Evolutionary conservation across 2,888 invertebrate species (phyloP).

Genomic region (Deroplatys truncata): DNA sequence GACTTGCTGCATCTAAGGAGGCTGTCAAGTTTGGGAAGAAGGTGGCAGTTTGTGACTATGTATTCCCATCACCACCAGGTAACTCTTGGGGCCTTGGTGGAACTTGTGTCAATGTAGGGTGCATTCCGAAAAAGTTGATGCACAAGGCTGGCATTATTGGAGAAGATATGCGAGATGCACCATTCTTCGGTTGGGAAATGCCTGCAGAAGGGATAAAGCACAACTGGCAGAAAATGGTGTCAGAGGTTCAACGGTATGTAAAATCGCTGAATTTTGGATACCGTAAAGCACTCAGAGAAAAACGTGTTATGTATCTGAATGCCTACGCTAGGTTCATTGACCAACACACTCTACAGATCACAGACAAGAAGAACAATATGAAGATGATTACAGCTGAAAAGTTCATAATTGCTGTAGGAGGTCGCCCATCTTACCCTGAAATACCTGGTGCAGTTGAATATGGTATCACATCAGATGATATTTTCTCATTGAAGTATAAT

Average conservation of each 20-base stretch:
- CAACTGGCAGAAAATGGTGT: slow-evolving; percentile 50
- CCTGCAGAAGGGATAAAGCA: slow-evolving; percentile 36
- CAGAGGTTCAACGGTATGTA: slow-evolving; percentile 49
- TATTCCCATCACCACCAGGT: slow-evolving; percentile 78
- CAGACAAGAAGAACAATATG: slow-evolving; percentile 41
- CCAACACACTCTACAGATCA: slow-evolving; percentile 41
- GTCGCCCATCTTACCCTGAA: slow-evolving; percentile 48
- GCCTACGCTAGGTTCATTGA: slow-evolving; percentile 48
- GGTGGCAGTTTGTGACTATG: slow-evolving; percentile 82
- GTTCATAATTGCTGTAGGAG: slow-evolving; percentile 51
- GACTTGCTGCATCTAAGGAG: slow-evolving; percentile 47
- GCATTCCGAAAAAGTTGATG: slow-evolving; percentile 98
- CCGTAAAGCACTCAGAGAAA: slow-evolving; percentile 46
- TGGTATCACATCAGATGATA: slow-evolving; percentile 54
- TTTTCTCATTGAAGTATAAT: slow-evolving; percentile 48
- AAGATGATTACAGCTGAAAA: slow-evolving; percentile 44
- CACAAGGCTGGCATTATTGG: slow-evolving; percentile 91
- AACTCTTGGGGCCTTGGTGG: slow-evolving; percentile 95
- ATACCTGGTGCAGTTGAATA: slow-evolving; percentile 48
- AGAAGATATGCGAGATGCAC: slow-evolving; percentile 65
- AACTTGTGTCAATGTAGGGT: slow-evolving; percentile 96
- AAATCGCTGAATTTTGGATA: slow-evolving; percentile 52
- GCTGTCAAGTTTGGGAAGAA: slow-evolving; percentile 73
- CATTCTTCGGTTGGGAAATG: slow-evolving; percentile 12
- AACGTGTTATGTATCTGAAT: slow-evolving; percentile 50